Base-by-base conservation (phyloP, 2,888 invertebrate species). In the Ariolimax columbianus region DNA sequence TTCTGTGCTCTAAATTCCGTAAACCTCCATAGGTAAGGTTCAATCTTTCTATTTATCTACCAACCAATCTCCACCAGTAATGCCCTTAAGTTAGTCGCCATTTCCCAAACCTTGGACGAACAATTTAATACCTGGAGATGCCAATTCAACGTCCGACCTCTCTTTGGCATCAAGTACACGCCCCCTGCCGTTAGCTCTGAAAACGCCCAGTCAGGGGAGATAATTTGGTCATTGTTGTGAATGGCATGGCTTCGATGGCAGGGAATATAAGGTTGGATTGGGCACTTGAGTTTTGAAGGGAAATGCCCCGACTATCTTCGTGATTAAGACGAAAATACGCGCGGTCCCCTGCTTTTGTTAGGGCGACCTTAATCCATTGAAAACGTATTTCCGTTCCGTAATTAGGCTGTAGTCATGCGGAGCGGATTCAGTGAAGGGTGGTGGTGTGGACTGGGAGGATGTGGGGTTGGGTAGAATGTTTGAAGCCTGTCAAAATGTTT, bases 361-460 rank as follows among this genome's bases (percentile, higher is more conserved):
- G 51, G 3, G 51, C 26, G n/a, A 38, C 55, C 81, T 30, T 81
- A 81, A 81, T 81, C 81, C 66, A 68, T 63, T 17, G 83, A 83
- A 73, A 83, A 83, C 83, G 77, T 66, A 83, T 83, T 83, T 83
- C 83, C 83, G 83, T 68, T 83, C 68, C 33, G 36, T 83, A 83
- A 83, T 83, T 83, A 83, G 83, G 43, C 77, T 0, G 66, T 77
- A 83, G 75, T 47, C 83, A 83, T 30, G 83, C 77, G 83, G 26
- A 40, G 75, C 40, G 43, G 59, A 40, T 30, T 30, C 33, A 33
- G 33, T 30, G 75, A 23, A 33, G 75, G 75, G 33, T 19, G 19
- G 75, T 47, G 51, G 75, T 33, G 40, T 40, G 70, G 40, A n/a
- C 9, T 33, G 30, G 33, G 30, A 51, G 51, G 77, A 77, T 30